phyloP scores from a whole-genome alignment of 2,797 vertebrate genomes.

The Notoglanidium macrostoma region DNA sequence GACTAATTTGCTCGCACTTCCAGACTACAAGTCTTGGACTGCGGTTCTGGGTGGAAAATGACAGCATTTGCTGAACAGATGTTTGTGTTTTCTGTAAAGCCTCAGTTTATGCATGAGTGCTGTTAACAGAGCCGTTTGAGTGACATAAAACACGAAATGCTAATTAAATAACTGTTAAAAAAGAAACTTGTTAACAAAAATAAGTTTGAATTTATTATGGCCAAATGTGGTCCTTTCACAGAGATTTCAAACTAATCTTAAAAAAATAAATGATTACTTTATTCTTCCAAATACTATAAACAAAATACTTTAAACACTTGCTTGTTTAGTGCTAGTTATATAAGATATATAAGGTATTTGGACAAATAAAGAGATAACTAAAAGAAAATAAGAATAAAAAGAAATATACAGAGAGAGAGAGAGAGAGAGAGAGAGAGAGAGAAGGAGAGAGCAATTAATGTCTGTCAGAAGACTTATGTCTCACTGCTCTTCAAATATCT shows the following conservation, averaged over 20 bases:
- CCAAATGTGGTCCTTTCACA: neutral
- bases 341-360: too few species aligned
- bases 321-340: too few species aligned
- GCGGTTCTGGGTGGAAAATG: slow-evolving; percentile 49
- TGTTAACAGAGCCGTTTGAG: slow-evolving; percentile 43
- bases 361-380: too few species aligned
- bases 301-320: too few species aligned
- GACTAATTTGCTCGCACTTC: slow-evolving; percentile 53
- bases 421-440: neutral
- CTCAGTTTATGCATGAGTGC: slow-evolving; percentile 24
- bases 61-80: slow-evolving; percentile 59
- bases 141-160: slow-evolving; percentile 34
- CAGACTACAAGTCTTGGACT: slow-evolving; percentile 46
- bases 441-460: slow-evolving; percentile 1
- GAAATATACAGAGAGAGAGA: too few species aligned
- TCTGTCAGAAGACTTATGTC: slow-evolving; percentile 18
- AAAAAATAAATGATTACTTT: neutral
- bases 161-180: slow-evolving; percentile 28
- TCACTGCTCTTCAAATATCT: slow-evolving; percentile 33
- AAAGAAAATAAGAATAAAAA: too few species aligned
- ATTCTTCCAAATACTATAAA: neutral
- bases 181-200: neutral
- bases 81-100: slow-evolving; percentile 59
- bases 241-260: neutral
- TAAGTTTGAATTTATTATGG: neutral